phyloP scores from a whole-genome alignment of 1,140 invertebrate genomes.

The Dendrolimus kikuchii region DNA sequence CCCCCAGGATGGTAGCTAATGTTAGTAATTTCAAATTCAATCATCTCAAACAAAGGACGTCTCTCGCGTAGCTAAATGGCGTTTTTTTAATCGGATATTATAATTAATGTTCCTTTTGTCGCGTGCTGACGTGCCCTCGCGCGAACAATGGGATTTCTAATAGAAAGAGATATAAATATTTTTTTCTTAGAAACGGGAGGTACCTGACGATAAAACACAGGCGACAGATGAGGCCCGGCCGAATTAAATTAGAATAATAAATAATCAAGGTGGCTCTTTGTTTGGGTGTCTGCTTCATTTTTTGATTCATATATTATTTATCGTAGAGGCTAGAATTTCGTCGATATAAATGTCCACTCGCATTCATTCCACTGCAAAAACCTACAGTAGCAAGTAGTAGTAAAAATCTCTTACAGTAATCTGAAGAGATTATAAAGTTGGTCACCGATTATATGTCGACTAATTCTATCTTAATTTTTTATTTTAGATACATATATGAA shows the following conservation, averaged over 20 bases:
- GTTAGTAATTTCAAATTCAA: conserved; percentile 64
- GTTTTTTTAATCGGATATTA: conserved; percentile 74
- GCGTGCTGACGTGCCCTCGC: conserved; percentile 65
- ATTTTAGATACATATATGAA: too few relatives aligned
- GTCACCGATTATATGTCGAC: too few relatives aligned
- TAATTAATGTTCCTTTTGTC: conserved; percentile 74
- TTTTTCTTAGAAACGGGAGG: conserved; percentile 61
- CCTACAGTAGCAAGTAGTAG: too few relatives aligned
- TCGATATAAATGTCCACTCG: neutral
- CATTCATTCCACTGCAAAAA: too few relatives aligned
- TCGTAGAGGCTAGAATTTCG: neutral
- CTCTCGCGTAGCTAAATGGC: conserved; percentile 66
- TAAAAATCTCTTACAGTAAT: too few relatives aligned
- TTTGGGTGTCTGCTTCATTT: conserved; percentile 17
- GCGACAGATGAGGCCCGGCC: conserved; percentile 40
- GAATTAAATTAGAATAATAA: conserved; percentile 58
- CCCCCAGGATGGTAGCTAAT: conserved; percentile 46
- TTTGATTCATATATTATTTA: conserved; percentile 11
- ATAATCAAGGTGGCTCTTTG: conserved; percentile 28
- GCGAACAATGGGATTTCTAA: conserved; percentile 67
- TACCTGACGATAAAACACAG: conserved; percentile 65
- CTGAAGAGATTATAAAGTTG: too few relatives aligned
- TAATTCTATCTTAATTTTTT: too few relatives aligned
- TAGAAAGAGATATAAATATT: conserved; percentile 68
- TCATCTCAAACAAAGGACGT: conserved; percentile 66